Base-by-base conservation (phyloP, 1,140 invertebrate genomes). In the Euura saliciscinereae region DNA sequence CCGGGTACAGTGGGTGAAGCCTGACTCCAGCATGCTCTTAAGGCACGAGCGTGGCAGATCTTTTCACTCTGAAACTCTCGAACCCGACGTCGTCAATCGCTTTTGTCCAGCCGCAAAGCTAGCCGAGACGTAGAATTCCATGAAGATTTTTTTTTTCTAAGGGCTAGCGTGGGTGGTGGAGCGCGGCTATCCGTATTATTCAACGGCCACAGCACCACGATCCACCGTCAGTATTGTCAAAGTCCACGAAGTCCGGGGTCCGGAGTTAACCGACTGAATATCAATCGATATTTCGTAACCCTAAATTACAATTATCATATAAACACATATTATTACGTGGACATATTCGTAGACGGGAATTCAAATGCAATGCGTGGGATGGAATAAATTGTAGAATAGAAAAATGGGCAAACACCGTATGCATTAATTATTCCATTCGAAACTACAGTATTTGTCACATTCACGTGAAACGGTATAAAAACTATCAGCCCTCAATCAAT, bases 221-320 rank as follows among this genome's bases (percentile, higher is more conserved):
- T 28, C 51, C 10, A 59, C 13, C 13, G 5, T n/a, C 51, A n/a
- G 51, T 59, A n/a, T 59, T n/a, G 51, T 59, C 51, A 59, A 59
- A 59, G 28, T 28, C 51, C 8, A n/a, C 51, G 6, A n/a, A 59
- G 51, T n/a, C 51, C 13, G 8, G 5, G 51, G 10, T 28, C 28
- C 1, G 28, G 28, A 28, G 28, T 28, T 28, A 28, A 28, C 51
- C 51, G 8, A 59, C 6, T n/a, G 51, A 8, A n/a, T 59, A 11
- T 59, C 51, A 59, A 59, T 59, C 51, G 51, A 59, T 59, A 59
- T 59, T 59, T 59, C 51, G 51, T 59, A 59, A 59, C 10, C 51
- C 8, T 59, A 59, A 59, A 59, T 59, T 59, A 59, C 51, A 59
- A 59, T 59, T 59, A 59, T 59, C 51, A 59, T 59, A 59, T 28